A percentile compares a stretch with the other conserved stretches of the same genome.
These are phyloP conservation scores for Eira barbara DNA, from an alignment of 2,113 vertebrate genomes.

Conservation along the genomic window DNA sequence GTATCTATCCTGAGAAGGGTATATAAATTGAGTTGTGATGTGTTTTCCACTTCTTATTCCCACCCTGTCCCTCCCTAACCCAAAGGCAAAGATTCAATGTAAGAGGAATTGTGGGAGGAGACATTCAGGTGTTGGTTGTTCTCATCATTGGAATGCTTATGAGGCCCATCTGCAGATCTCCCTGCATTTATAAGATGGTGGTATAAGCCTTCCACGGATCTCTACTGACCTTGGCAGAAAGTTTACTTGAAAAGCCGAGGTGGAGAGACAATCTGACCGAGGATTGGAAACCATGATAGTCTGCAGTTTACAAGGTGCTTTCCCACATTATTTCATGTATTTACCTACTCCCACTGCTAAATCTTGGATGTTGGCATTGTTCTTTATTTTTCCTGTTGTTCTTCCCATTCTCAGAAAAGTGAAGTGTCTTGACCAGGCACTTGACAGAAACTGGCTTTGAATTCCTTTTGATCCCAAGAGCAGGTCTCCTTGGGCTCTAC, in stretches of 20 bases:
- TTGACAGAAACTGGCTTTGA: background rate
- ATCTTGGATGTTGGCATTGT: background rate
- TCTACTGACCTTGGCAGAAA: background rate
- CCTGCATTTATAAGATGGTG: background rate
- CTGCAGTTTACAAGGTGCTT: background rate
- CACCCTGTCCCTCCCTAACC: background rate
- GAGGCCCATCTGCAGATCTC: background rate
- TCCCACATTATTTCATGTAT: background rate
- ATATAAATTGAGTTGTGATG: background rate
- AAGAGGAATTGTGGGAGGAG: background rate
- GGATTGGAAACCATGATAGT: background rate
- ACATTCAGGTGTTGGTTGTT: background rate
- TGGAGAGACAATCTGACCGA: too few relatives aligned
- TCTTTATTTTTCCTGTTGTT: background rate
- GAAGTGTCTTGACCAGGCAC: background rate
- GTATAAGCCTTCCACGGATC: background rate
- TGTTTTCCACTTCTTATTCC: background rate
- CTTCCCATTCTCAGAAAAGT: background rate
- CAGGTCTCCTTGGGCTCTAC: background rate
- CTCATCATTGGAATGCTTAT: accelerated
- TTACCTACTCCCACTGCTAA: too few relatives aligned
- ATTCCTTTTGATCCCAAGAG: background rate
- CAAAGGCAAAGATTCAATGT: background rate
- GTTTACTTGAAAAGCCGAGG: background rate
- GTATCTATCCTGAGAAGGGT: background rate